Conservation (phyloP, 2,113 vertebrate species). For the Toxostoma redivivum region DNA sequence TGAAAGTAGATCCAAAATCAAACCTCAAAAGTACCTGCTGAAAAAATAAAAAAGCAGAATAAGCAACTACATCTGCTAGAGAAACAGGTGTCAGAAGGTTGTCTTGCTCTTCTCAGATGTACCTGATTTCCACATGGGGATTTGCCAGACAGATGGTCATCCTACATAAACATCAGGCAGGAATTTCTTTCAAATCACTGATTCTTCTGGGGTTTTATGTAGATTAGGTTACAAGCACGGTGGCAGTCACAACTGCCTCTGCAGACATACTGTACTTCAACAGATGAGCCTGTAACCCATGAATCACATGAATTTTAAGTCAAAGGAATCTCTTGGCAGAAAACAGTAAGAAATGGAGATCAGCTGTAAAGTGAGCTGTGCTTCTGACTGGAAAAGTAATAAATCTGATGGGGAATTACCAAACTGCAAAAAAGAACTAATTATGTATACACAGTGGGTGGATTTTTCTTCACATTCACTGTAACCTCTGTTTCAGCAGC, state of each 20-base stretch:
- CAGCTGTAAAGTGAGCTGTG: neutral
- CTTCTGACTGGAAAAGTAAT: neutral
- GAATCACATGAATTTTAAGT: slow-evolving; percentile 11
- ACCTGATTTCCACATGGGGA: neutral
- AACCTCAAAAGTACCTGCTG: neutral
- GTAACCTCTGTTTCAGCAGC: neutral
- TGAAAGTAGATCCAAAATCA: neutral
- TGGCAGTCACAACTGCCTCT: neutral
- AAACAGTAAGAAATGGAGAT: neutral
- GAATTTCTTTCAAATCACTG: slow-evolving; percentile 12
- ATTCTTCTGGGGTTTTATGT: neutral
- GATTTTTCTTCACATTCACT: neutral
- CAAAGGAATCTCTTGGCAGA: neutral
- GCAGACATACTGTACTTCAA: neutral
- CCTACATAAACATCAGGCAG: slow-evolving; percentile 18
- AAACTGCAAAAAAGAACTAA: neutral
- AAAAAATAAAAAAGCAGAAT: neutral
- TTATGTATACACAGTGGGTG: neutral
- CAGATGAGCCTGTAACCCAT: neutral
- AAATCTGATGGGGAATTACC: neutral
- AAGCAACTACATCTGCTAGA: neutral
- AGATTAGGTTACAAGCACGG: neutral
- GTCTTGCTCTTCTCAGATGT: neutral
- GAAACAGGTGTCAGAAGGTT: neutral
- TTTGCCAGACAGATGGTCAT: slow-evolving; percentile 25